These are phyloP conservation scores for Stenchaetothrips biformis DNA, from an alignment of 2,888 invertebrate species.

Conservation along the genomic window DNA sequence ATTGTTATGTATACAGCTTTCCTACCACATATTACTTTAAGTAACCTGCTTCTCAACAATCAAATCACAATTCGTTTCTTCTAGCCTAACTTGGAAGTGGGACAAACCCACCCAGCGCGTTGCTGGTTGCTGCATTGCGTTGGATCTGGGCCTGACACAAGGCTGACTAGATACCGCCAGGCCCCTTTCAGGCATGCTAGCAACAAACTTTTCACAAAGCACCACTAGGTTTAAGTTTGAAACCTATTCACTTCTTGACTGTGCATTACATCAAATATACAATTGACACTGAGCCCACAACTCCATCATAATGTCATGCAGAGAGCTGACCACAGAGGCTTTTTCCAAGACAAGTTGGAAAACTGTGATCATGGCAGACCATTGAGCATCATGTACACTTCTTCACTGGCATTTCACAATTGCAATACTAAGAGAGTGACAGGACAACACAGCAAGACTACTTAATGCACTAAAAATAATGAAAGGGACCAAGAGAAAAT, in stretches of 20 bases:
- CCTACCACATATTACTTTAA: slow-evolving; percentile 15
- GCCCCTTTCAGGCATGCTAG: slow-evolving; percentile 6
- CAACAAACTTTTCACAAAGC: background rate
- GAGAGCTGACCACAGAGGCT: background rate
- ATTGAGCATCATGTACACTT: background rate
- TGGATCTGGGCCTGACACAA: background rate
- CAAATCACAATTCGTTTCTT: slow-evolving; percentile 23
- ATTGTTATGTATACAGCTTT: slow-evolving; percentile 10
- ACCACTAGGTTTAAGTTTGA: background rate
- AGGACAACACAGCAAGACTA: background rate
- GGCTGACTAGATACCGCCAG: slow-evolving; percentile 15
- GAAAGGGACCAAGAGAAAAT: background rate
- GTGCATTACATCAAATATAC: background rate
- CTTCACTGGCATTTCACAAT: slow-evolving; percentile 1
- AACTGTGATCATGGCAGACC: background rate
- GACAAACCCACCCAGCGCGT: background rate
- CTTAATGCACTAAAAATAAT: slow-evolving; percentile 5
- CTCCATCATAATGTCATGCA: background rate
- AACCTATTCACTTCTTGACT: background rate
- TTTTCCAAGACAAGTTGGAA: background rate
- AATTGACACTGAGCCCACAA: background rate
- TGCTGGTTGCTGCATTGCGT: background rate
- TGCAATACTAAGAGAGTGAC: slow-evolving; percentile 16
- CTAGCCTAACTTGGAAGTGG: background rate
- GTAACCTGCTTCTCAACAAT: background rate